Conservation (phyloP, 2,797 vertebrate species). For the Mustela erminea region DNA sequence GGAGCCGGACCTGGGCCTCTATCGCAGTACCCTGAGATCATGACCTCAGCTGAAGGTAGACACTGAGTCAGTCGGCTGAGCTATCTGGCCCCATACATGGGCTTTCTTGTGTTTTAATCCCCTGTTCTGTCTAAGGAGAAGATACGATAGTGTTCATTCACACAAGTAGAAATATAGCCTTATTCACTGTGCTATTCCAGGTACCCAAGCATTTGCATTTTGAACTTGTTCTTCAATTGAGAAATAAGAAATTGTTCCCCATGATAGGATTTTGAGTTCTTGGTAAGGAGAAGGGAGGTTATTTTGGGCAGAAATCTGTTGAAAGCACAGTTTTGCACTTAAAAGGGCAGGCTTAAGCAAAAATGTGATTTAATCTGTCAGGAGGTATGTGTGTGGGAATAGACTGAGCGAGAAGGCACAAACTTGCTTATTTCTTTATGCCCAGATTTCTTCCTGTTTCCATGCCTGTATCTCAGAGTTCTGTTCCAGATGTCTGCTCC, state of each 20-base stretch:
- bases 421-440: neutral
- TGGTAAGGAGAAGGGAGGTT: neutral
- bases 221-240: neutral
- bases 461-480: neutral
- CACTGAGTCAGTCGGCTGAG: neutral
- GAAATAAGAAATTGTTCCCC: constrained; percentile 1
- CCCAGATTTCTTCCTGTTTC: neutral
- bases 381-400: neutral
- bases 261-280: constrained; percentile 8
- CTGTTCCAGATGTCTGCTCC: neutral
- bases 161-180: neutral
- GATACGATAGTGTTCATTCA: neutral
- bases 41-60: neutral
- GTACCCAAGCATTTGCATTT: neutral
- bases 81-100: no score
- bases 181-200: neutral
- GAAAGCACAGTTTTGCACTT: neutral
- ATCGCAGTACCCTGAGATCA: no score
- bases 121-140: neutral
- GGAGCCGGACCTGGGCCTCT: no score
- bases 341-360: neutral
- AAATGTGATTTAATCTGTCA: neutral
- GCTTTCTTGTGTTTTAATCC: neutral
- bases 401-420: neutral
- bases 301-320: neutral